Evolutionary conservation across 1,140 invertebrate genomes (phyloP).

Genomic region (Cotesia chilonis): DNA sequence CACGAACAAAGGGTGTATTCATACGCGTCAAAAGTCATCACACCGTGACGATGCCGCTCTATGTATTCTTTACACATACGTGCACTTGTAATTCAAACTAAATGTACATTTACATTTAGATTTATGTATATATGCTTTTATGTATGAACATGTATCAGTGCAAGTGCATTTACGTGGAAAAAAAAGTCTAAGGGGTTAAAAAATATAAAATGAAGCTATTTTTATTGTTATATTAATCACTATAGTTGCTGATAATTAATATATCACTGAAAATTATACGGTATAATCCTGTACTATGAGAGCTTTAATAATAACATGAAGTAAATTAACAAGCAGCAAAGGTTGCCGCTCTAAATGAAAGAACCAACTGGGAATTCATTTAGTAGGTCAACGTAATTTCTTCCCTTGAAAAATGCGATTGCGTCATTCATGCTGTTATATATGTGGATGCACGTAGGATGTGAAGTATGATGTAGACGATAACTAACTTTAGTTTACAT

Average conservation of each 20-base stretch:
- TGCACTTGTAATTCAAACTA: not conserved
- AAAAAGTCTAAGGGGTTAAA: no score
- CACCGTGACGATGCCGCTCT: slow-evolving; percentile 46
- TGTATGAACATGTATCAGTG: no score
- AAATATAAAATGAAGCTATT: no score
- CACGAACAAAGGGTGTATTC: slow-evolving; percentile 55
- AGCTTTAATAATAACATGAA: no score
- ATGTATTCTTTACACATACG: not conserved
- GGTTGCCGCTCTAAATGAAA: not conserved
- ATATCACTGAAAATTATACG: no score
- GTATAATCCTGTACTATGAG: no score
- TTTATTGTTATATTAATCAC: no score
- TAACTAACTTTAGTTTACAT: slow-evolving; percentile 11
- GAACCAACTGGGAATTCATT: slow-evolving; percentile 43
- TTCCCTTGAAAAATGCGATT: slow-evolving; percentile 48
- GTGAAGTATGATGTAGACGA: slow-evolving; percentile 23
- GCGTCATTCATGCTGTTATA: slow-evolving; percentile 39
- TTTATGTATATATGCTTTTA: no score
- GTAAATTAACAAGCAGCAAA: no score
- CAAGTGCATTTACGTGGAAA: no score
- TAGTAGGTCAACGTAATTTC: slow-evolving; percentile 55
- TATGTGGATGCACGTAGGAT: slow-evolving; percentile 36
- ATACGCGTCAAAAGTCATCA: slow-evolving; percentile 53
- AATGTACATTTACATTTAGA: not conserved
- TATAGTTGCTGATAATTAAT: no score